These are phyloP conservation scores for Scaptomyza cyrtandrae DNA, from an alignment of 2,888 invertebrate species.

Conservation along the genomic window DNA sequence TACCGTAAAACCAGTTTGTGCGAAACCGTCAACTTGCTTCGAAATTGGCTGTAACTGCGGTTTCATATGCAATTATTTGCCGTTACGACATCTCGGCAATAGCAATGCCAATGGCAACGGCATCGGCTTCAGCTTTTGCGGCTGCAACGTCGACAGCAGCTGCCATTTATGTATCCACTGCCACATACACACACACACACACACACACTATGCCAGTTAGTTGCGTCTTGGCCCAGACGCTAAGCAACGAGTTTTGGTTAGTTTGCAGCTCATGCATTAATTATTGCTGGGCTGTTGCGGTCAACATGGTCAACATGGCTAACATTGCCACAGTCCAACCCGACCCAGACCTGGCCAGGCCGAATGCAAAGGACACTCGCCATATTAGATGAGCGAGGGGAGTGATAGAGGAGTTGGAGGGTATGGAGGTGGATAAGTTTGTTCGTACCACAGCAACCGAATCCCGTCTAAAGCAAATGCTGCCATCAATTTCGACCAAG, in stretches of 20 bases:
- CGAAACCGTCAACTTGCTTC: constrained; percentile 67
- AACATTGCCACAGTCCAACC: constrained; percentile 6
- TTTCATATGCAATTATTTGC: constrained; percentile 78
- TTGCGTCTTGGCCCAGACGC: constrained; percentile 24
- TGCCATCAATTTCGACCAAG: constrained; percentile 51
- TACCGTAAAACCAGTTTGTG: constrained; percentile 11
- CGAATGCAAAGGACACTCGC: constrained; percentile 7
- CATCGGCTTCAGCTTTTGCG: too few species aligned
- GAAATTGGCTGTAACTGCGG: constrained; percentile 66
- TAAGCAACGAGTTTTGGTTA: constrained; percentile 59
- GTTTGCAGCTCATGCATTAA: constrained; percentile 79
- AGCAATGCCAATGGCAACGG: constrained; percentile 14
- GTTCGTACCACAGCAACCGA: constrained; percentile 37
- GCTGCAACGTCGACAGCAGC: constrained; percentile 38
- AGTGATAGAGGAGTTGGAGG: too few species aligned
- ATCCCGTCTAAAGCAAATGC: constrained; percentile 44
- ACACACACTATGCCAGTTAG: constrained; percentile 8
- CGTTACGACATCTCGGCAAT: constrained; percentile 25
- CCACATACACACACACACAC: not conserved
- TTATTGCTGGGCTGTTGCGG: constrained; percentile 77
- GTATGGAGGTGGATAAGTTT: not conserved
- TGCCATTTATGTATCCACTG: constrained; percentile 20
- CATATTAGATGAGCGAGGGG: constrained; percentile 14
- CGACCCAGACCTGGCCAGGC: constrained; percentile 1
- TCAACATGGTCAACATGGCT: constrained; percentile 42